A percentile compares a stretch with the other conserved stretches of the same genome.
phyloP scores from a whole-genome alignment of 2,888 invertebrate species.

The Aethes cnicana region DNA sequence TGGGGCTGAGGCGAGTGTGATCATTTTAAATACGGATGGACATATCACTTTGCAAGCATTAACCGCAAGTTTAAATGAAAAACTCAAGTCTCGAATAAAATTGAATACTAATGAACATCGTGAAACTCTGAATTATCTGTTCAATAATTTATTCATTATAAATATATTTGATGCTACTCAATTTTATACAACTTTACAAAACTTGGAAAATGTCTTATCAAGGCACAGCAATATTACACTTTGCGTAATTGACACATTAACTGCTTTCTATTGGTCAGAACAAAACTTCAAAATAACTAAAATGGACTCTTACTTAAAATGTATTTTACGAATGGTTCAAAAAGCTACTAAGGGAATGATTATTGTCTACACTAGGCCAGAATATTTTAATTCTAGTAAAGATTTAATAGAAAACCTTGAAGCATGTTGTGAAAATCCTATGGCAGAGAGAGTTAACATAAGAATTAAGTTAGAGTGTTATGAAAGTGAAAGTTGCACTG shows the following conservation, averaged over 20 bases:
- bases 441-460: conserved; percentile 57
- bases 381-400: conserved; percentile 72
- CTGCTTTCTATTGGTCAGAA: conserved; percentile 81
- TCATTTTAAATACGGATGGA: conserved; percentile 71
- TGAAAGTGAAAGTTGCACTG: conserved; percentile 37
- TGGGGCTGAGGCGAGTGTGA: conserved; percentile 54
- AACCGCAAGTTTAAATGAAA: conserved; percentile 43
- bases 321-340: conserved; percentile 63
- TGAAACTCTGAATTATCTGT: conserved; percentile 38
- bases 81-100: conserved; percentile 34
- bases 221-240: conserved; percentile 63
- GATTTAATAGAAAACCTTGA: conserved; percentile 49
- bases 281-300: conserved; percentile 66
- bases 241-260: conserved; percentile 67
- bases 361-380: conserved; percentile 78
- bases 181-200: conserved; percentile 65
- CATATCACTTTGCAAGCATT: conserved; percentile 55
- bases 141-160: conserved; percentile 55
- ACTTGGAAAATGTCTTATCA: conserved; percentile 64
- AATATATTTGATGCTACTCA: conserved; percentile 69
- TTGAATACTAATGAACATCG: conserved; percentile 35
- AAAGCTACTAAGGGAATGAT: conserved; percentile 69
- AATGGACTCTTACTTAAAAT: conserved; percentile 78
- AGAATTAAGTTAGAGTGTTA: conserved; percentile 54
- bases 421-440: conserved; percentile 43